Evolutionary conservation across 2,797 vertebrate species (phyloP), one percentile per base, ranked within the genome.

Genomic region (Valencia hispanica): DNA sequence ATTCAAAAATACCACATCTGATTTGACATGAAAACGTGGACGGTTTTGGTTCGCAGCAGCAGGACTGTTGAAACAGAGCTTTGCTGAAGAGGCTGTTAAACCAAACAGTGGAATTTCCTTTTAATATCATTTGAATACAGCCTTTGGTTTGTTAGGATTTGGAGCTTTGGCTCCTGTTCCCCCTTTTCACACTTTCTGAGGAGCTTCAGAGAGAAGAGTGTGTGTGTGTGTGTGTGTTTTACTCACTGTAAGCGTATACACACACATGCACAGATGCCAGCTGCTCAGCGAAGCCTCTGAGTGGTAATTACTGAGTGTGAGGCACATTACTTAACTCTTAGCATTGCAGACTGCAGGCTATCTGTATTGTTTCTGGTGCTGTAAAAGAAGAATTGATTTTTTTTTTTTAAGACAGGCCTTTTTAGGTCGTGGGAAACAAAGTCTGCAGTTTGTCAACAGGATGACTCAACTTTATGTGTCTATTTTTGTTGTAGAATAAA

Each of bases 261-360:
- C 85, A 1, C 85, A 88, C 91, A 79, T 79, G 93, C 91, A 85
- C 94, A 95, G 94, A 95, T 94, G 94, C 94, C 95, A 94, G 94
- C 94, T 94, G 93, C 92, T 93, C 88, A 91, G 92, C 91, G 90
- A 91, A 92, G 90, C 89, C 87, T 92, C 87, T 41, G 88, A 91
- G 89, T 92, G 90, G 93, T 95, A 95, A 95, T 94, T 95, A 94
- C 93, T 45, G 87, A 93, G 88, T 89, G 89, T 92, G 91, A 93
- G 90, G 89, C 83, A 82, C 92, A 90, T 94, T 95, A 93, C 92
- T 95, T 95, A 95, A 95, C 94, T 94, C 92, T 90, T 92, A 91
- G 88, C 78, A 68, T 83, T 86, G 91, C 91, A 87, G 88, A 90
- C 91, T 90, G 90, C 90, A 91, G 90, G 88, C 81, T 92, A 73